phyloP scores from a whole-genome alignment of 35 echinoderm and acorn worm genomes.

The Hemicentrotus pulcherrimus region DNA sequence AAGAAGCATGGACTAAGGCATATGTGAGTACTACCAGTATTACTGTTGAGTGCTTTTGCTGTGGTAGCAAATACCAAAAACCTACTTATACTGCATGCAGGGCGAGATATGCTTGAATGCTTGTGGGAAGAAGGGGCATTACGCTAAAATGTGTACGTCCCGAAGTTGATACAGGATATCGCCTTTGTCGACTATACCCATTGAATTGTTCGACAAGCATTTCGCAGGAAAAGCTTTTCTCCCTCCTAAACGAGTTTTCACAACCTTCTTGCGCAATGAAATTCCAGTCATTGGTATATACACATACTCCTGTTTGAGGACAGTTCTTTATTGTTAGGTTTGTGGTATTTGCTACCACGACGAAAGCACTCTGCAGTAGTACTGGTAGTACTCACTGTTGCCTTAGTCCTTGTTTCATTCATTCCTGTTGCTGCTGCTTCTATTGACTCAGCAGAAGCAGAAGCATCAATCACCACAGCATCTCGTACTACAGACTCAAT shows the following conservation, averaged over 20 bases:
- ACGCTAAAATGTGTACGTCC: neutral
- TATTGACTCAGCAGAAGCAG: neutral
- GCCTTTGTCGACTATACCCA: neutral
- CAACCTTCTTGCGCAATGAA: neutral
- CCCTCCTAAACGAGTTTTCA: neutral
- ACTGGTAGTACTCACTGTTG: no score
- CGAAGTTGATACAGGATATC: neutral
- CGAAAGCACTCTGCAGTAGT: no score
- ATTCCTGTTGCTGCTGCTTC: no score
- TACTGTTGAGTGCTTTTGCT: no score
- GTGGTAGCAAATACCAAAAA: no score
- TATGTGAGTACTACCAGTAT: no score
- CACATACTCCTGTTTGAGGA: neutral
- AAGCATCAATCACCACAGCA: neutral
- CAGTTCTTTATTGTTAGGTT: neutral
- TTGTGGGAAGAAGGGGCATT: neutral
- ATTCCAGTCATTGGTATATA: neutral
- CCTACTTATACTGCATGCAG: neutral
- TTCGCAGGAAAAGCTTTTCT: neutral
- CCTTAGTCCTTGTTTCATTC: no score
- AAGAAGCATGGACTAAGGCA: no score
- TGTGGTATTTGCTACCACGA: no score
- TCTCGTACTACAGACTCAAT: neutral
- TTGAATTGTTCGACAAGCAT: neutral
- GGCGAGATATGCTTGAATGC: neutral